phyloP scores from a whole-genome alignment of 2,113 vertebrate genomes.

The Phrynosoma platyrhinos region DNA sequence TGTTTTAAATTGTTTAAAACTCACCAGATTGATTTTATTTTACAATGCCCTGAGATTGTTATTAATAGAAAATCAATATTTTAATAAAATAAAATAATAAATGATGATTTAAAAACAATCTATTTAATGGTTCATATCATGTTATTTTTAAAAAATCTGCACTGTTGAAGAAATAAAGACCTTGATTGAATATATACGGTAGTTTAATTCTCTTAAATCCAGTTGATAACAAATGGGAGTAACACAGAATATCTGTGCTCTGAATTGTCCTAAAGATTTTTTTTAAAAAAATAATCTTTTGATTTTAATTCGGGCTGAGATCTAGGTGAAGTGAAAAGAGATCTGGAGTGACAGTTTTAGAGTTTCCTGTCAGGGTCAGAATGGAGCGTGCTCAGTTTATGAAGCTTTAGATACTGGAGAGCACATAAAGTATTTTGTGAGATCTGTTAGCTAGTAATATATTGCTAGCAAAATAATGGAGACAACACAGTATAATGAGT shows the following conservation, averaged over 20 bases:
- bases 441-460: conserved; percentile 11
- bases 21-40: too few species aligned
- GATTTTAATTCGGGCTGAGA: conserved; percentile 79
- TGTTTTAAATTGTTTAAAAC: too few species aligned
- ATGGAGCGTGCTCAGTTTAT: background rate
- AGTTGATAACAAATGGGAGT: background rate
- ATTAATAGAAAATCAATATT: too few species aligned
- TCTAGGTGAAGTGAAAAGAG: conserved; percentile 77
- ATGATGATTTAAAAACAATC: background rate
- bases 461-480: rapidly evolving
- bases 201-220: background rate
- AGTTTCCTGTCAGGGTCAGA: conserved; percentile 72
- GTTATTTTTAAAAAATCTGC: conserved; percentile 20
- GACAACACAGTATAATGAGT: background rate
- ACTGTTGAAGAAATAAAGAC: conserved; percentile 24
- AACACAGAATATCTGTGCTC: conserved; percentile 1
- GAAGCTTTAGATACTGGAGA: conserved; percentile 42
- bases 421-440: background rate
- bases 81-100: too few species aligned
- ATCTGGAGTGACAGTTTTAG: conserved; percentile 83
- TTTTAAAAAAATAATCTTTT: conserved; percentile 42
- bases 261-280: background rate
- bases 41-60: too few species aligned
- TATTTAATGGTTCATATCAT: background rate
- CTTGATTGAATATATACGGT: background rate